Evolutionary conservation across 2,888 invertebrate genomes (phyloP).

Genomic region (Rhagonycha fulva): DNA sequence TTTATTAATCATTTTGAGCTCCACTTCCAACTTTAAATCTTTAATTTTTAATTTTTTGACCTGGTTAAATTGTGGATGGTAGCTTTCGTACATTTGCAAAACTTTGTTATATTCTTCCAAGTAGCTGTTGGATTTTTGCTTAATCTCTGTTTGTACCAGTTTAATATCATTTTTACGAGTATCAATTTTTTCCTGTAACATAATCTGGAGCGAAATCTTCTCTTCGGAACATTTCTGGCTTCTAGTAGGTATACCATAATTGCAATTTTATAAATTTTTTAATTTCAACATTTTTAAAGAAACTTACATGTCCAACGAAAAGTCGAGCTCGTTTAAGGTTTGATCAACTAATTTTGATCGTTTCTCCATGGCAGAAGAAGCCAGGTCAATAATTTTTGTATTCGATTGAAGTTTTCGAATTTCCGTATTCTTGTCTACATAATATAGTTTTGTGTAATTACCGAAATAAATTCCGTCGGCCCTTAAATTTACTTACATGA

Average conservation of each 20-base stretch:
- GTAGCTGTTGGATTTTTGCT: background rate
- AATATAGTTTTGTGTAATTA: background rate
- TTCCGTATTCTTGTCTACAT: background rate
- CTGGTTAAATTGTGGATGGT: background rate
- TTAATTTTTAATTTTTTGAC: background rate
- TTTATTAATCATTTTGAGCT: background rate
- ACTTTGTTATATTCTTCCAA: background rate
- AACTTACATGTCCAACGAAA: background rate
- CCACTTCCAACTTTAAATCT: background rate
- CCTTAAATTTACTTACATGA: background rate
- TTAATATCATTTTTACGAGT: background rate
- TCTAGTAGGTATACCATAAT: background rate
- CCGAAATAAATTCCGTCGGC: background rate
- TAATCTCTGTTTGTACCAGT: background rate
- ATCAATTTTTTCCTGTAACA: background rate
- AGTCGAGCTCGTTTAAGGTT: background rate
- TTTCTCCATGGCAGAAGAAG: background rate
- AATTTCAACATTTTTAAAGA: background rate
- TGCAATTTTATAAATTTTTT: background rate
- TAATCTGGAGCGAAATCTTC: background rate
- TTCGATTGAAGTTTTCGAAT: background rate
- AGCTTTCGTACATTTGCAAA: background rate
- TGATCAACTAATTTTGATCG: background rate
- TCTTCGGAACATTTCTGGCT: background rate
- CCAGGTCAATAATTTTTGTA: background rate